Percentiles rank a stretch among this genome's conserved stretches.
Evolutionary conservation across 2,113 vertebrate species (phyloP).

Genomic region (Hemicordylus capensis): DNA sequence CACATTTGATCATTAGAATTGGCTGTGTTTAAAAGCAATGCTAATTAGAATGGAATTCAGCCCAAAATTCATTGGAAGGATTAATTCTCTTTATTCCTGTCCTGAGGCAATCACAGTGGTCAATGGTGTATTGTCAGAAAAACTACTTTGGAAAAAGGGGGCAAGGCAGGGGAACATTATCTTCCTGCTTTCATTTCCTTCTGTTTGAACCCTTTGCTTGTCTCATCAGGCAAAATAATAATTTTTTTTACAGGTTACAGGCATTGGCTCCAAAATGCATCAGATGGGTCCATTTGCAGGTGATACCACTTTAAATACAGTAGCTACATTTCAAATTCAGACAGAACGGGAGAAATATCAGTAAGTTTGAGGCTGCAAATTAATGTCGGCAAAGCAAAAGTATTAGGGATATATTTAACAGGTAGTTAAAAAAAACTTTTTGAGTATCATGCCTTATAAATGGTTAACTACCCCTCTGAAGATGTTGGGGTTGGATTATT

Average conservation of each 20-base stretch:
- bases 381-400: not conserved
- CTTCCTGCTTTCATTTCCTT: not conserved
- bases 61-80: not conserved
- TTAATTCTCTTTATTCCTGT: not conserved
- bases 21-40: not conserved
- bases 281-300: not conserved
- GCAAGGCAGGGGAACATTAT: not conserved
- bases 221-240: not conserved
- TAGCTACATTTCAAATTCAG: not conserved
- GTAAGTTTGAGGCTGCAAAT: not conserved
- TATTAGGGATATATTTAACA: not conserved
- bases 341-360: not conserved
- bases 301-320: not conserved
- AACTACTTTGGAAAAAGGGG: not conserved
- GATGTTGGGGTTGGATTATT: not conserved
- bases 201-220: not conserved
- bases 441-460: not conserved
- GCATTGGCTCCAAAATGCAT: not conserved
- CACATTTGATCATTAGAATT: not conserved
- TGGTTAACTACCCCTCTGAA: not conserved
- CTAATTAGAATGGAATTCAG: conserved; percentile 1
- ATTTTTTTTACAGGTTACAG: too few relatives aligned
- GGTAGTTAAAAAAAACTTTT: not conserved
- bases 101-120: not conserved
- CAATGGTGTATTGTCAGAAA: not conserved